Conservation (phyloP, 2,113 vertebrate species). For the Indicator indicator region DNA sequence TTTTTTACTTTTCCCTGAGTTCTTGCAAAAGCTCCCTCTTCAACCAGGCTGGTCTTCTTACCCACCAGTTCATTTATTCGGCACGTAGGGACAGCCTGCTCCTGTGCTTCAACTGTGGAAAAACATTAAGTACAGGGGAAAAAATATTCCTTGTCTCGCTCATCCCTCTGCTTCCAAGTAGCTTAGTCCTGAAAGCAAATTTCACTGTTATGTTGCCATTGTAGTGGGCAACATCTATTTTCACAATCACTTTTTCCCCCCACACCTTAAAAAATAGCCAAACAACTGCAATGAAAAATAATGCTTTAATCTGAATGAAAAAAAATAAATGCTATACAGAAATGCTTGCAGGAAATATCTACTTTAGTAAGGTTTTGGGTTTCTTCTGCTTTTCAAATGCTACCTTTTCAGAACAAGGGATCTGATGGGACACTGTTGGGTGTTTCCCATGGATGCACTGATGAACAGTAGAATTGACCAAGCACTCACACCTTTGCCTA, state of each 20-base stretch:
- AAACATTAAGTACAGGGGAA: accelerated
- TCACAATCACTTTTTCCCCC: neutral
- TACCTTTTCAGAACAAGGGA: neutral
- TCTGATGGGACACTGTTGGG: neutral
- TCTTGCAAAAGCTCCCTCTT: too few relatives aligned
- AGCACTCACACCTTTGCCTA: neutral
- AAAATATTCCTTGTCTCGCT: neutral
- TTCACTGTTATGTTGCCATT: neutral
- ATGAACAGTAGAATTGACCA: neutral
- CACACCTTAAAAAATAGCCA: neutral
- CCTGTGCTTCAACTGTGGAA: neutral
- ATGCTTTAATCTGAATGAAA: neutral
- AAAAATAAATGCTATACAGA: neutral
- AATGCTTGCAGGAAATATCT: neutral
- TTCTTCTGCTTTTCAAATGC: neutral
- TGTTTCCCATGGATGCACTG: neutral
- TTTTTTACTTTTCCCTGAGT: too few relatives aligned
- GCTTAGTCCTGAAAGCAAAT: constrained; percentile 1
- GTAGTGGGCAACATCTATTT: neutral
- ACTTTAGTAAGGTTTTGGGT: neutral
- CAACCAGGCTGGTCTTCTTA: too few relatives aligned
- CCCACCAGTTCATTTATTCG: too few relatives aligned
- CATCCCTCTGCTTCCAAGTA: neutral
- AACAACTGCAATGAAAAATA: neutral
- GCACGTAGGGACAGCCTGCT: too few relatives aligned